Percentiles rank a stretch among this genome's conserved stretches.
These are phyloP conservation scores for Drosophila siamana DNA, from an alignment of 2,888 invertebrate genomes.

Conservation along the genomic window DNA sequence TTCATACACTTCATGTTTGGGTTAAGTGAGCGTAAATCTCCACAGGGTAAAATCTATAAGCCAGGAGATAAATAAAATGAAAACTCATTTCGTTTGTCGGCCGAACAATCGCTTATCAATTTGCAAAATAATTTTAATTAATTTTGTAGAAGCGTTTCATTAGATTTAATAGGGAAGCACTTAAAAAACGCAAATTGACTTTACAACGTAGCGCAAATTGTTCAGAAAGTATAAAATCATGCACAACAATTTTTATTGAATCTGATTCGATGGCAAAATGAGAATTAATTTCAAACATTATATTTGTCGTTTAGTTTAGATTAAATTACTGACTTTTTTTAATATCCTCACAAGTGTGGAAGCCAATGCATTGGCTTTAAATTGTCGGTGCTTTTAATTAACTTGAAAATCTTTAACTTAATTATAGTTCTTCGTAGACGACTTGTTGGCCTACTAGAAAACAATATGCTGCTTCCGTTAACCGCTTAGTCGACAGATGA, in stretches of 20 bases:
- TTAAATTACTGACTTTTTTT: neutral
- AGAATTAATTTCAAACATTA: too few relatives aligned
- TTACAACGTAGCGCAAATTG: neutral
- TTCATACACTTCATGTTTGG: conserved; percentile 7
- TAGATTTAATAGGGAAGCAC: neutral
- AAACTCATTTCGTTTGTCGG: neutral
- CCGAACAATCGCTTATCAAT: neutral
- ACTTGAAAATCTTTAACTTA: neutral
- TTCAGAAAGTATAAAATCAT: neutral
- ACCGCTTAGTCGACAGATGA: neutral
- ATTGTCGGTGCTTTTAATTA: neutral
- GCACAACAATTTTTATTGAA: too few relatives aligned
- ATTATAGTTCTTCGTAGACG: neutral
- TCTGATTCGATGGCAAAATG: too few relatives aligned
- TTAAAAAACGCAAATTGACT: neutral
- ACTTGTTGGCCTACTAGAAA: neutral
- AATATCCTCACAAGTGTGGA: too few relatives aligned
- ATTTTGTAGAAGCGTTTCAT: neutral
- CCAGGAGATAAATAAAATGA: neutral
- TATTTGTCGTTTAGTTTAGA: neutral
- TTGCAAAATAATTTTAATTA: neutral
- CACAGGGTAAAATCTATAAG: neutral
- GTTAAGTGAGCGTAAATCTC: conserved; percentile 13
- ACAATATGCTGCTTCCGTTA: neutral
- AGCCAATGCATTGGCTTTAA: neutral